Percentiles rank a stretch among this genome's conserved stretches.
Evolutionary conservation across 2,888 invertebrate genomes (phyloP).

Genomic region (Pterostichus niger): DNA sequence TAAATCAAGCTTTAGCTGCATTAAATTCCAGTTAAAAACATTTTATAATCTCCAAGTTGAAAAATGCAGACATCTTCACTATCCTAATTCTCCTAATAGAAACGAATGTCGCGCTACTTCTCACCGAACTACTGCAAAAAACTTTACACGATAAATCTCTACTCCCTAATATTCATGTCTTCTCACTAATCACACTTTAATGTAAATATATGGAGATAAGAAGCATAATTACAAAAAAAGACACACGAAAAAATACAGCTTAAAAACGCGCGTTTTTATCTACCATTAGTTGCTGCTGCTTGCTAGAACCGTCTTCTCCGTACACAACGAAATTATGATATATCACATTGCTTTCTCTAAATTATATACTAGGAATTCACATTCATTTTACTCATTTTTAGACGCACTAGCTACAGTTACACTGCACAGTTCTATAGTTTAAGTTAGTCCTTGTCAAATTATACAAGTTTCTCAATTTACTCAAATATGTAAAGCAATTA

Average conservation of each 20-base stretch:
- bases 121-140: slow-evolving; percentile 4
- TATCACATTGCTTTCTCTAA: not conserved
- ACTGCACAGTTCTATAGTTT: too few relatives aligned
- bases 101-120: slow-evolving; percentile 18
- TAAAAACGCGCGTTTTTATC: slow-evolving; percentile 2
- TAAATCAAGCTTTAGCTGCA: slow-evolving; percentile 44
- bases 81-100: slow-evolving; percentile 25
- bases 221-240: slow-evolving; percentile 21
- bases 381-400: too few relatives aligned
- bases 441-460: too few relatives aligned
- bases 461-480: too few relatives aligned
- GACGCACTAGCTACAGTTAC: too few relatives aligned
- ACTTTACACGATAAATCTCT: slow-evolving; percentile 1
- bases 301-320: not conserved
- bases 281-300: not conserved
- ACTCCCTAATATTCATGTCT: slow-evolving; percentile 18
- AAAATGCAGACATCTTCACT: slow-evolving; percentile 12
- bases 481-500: too few relatives aligned
- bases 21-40: slow-evolving; percentile 19
- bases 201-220: slow-evolving; percentile 44
- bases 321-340: not conserved
- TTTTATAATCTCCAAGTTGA: slow-evolving; percentile 8
- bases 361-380: too few relatives aligned
- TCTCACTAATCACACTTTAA: slow-evolving; percentile 42
- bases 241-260: slow-evolving; percentile 7